phyloP scores from a whole-genome alignment of 1,140 invertebrate species.

The Drosophila burlai region DNA sequence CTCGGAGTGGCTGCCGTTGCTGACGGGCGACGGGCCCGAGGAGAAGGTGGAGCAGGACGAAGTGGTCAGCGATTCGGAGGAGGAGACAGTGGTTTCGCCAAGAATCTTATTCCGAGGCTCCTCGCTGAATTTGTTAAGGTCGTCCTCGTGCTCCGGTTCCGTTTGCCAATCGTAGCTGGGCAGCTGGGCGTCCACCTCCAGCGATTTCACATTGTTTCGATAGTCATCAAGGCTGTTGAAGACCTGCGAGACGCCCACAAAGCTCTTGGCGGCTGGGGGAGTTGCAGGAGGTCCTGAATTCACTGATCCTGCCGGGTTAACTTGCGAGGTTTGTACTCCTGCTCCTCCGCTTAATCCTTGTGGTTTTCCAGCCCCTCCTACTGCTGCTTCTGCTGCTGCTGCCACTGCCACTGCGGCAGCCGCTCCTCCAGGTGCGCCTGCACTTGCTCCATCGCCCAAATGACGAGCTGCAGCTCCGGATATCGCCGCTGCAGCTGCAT shows the following conservation, averaged over 20 bases:
- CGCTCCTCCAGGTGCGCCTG: conserved; percentile 5
- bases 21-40: conserved; percentile 77
- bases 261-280: conserved; percentile 51
- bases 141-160: conserved; percentile 43
- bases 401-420: conserved; percentile 16
- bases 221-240: conserved; percentile 89
- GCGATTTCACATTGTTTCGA: conserved; percentile 86
- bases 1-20: conserved; percentile 64
- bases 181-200: conserved; percentile 52
- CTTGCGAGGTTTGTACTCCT: not conserved
- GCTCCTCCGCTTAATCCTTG: not conserved
- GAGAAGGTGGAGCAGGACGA: conserved; percentile 84
- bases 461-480: conserved; percentile 31
- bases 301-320: conserved; percentile 27
- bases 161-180: conserved; percentile 53
- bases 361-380: not conserved
- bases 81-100: conserved; percentile 44
- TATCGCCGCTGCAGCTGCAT: conserved; percentile 80
- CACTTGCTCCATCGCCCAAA: conserved; percentile 53
- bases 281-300: conserved; percentile 5
- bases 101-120: conserved; percentile 28
- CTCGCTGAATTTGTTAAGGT: conserved; percentile 75
- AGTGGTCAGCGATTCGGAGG: conserved; percentile 77
- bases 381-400: not conserved
- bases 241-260: conserved; percentile 86